Evolutionary conservation across 2,888 invertebrate species (phyloP), one percentile per base, ranked within the genome.

Genomic region (Physocephala rufipes): DNA sequence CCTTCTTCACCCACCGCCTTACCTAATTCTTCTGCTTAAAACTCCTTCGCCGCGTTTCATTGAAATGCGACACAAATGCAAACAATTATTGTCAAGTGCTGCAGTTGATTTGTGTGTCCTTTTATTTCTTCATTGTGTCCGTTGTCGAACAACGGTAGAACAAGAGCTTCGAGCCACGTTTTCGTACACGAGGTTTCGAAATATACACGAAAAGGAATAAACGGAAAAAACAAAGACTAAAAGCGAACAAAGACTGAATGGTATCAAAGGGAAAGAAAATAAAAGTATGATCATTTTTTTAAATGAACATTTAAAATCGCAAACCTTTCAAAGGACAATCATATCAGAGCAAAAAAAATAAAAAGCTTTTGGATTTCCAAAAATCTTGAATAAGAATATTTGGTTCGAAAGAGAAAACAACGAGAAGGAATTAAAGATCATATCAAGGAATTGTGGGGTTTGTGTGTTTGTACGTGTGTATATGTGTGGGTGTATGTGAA

Each of bases 91-190:
- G 74, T 75, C 76, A 75, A 75, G 75, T 76, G 76, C 75, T 74
- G 73, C 76, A 76, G 75, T 75, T 76, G 74, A 76, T 75, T 76
- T 75, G 76, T 75, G 76, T 76, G 75, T 75, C 73, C 77, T 75
- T 75, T 75, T 76, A n/a, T n/a, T n/a, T n/a, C n/a, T 74, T 36
- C 36, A 36, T 9, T 9, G 36, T 36, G 36, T 36, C 36, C 69
- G 71, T 74, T 67, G 66, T 73, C 24, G 55, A 26, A 28, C 58
- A 43, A 45, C 16, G 15, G 19, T n/a, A 62, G 51, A 62, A 47
- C 49, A 62, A 21, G 36, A 30, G 49, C 68, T 68, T 49, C 24
- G 62, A 68, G 68, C 49, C 15, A 82, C 80, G 82, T 81, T 80
- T 82, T 81, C 63, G 64, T 70, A 55, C 58, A 36, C 36, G 36